Evolutionary conservation across 2,113 vertebrate species (phyloP).

Genomic region (Typhlomys cinereus): DNA sequence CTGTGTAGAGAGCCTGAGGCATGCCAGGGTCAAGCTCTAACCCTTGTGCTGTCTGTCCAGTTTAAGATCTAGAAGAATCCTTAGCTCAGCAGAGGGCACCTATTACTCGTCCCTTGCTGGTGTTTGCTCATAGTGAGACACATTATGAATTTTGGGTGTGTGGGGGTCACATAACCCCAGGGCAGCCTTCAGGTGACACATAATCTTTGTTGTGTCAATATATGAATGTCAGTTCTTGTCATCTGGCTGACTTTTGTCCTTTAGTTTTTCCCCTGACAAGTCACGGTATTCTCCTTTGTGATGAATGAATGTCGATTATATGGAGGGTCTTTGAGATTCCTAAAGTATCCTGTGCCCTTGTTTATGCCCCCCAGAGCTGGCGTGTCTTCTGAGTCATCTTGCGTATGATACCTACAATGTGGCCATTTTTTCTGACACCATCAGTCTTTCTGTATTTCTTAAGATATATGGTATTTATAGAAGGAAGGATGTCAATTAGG

Average conservation of each 20-base stretch:
- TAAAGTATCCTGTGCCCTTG: conserved; percentile 24
- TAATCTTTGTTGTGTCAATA: not conserved
- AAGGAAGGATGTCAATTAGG: no score
- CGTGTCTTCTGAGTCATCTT: not conserved
- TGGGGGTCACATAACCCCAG: not conserved
- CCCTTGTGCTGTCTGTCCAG: not conserved
- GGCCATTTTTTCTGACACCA: not conserved
- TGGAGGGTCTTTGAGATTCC: not conserved
- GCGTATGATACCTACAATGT: not conserved
- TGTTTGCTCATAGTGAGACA: conserved; percentile 21
- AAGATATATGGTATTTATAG: no score
- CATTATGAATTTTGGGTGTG: not conserved
- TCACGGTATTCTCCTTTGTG: conserved; percentile 4
- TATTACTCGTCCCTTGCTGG: not conserved
- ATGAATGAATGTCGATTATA: not conserved
- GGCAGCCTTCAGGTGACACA: not conserved
- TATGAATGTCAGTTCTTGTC: not conserved
- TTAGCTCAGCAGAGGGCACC: not conserved
- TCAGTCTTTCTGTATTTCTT: not conserved
- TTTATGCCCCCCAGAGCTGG: not conserved
- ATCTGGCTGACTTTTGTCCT: not conserved
- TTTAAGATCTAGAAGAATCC: not conserved
- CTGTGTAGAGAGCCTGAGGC: not conserved
- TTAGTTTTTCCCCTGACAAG: not conserved
- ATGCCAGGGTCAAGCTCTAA: no score